Base-by-base conservation (phyloP, 1,140 invertebrate genomes). In the Sinella curviseta region DNA sequence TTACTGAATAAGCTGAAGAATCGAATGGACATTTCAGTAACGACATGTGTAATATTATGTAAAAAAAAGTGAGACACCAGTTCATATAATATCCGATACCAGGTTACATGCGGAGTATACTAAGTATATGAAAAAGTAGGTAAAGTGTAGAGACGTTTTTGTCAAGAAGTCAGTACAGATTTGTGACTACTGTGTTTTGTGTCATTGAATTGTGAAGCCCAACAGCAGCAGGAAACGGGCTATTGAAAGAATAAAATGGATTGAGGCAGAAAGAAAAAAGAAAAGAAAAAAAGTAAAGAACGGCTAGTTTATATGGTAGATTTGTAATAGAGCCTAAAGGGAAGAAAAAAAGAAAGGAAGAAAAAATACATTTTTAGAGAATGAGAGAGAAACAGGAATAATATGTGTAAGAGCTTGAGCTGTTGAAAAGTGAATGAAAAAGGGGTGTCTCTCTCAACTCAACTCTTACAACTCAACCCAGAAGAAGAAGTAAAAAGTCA, bases 381-480 rank as follows among this genome's bases (percentile, higher is more conserved):
- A 4, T 26, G 14, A 26, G 24, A 26, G n/a, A n/a, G 55, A 26
- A 60, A 3, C 12, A 60, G 24, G 24, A 26, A 26, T 17, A 26
- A 60, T 17, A 60, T 14, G 55, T 4, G 39, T 8, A 60, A 24
- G 55, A n/a, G n/a, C n/a, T n/a, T n/a, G 24, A 60, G 55, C n/a
- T 60, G 55, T n/a, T 60, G 55, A 60, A 60, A 60, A 60, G 55
- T 60, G 55, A 60, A 60, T 60, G 55, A 60, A 60, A 60, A 26
- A 24, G 24, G 12, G 12, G 55, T 60, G n/a, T n/a, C n/a, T n/a
- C n/a, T n/a, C n/a, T n/a, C n/a, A n/a, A n/a, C n/a, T n/a, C n/a
- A n/a, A n/a, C n/a, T n/a, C n/a, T n/a, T n/a, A n/a, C n/a, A n/a
- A n/a, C n/a, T n/a, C n/a, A n/a, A n/a, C n/a, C n/a, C n/a, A n/a